Conservation (phyloP, 2,113 vertebrate genomes). For the Phylloscopus trochiloides region DNA sequence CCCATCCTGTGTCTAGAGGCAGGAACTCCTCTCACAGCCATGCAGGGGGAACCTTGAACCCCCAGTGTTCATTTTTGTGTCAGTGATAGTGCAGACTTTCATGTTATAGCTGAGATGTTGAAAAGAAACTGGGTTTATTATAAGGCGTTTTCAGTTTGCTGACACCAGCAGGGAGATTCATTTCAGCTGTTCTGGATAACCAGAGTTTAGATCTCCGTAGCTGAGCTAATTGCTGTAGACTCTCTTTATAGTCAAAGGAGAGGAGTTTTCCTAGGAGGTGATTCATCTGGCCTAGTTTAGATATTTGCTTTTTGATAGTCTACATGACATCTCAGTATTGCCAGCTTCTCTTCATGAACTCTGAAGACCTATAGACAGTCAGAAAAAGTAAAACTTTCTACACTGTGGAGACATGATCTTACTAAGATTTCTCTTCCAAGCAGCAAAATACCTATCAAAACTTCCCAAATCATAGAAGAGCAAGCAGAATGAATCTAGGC, state of each 20-base stretch:
- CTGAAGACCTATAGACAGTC: neutral
- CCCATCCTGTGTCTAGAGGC: neutral
- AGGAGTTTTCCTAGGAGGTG: neutral
- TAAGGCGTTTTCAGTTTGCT: neutral
- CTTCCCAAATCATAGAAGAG: neutral
- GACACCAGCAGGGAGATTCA: neutral
- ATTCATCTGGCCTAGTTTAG: neutral
- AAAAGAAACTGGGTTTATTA: neutral
- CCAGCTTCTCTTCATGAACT: neutral
- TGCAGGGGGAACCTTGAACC: accelerated
- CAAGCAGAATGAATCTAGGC: neutral
- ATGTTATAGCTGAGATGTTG: accelerated
- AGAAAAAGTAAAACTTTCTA: neutral
- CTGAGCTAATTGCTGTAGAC: conserved; percentile 10
- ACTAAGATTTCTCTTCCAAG: neutral
- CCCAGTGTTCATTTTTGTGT: neutral
- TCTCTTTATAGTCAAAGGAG: neutral
- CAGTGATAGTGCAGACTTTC: neutral
- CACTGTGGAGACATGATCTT: neutral
- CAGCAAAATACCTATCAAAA: neutral
- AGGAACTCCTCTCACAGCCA: neutral
- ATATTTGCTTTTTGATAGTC: neutral
- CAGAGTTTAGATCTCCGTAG: neutral
- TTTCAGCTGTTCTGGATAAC: neutral
- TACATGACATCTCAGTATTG: neutral